Evolutionary conservation across 1,140 invertebrate species (phyloP).

Genomic region (Anoplolepis gracilipes): DNA sequence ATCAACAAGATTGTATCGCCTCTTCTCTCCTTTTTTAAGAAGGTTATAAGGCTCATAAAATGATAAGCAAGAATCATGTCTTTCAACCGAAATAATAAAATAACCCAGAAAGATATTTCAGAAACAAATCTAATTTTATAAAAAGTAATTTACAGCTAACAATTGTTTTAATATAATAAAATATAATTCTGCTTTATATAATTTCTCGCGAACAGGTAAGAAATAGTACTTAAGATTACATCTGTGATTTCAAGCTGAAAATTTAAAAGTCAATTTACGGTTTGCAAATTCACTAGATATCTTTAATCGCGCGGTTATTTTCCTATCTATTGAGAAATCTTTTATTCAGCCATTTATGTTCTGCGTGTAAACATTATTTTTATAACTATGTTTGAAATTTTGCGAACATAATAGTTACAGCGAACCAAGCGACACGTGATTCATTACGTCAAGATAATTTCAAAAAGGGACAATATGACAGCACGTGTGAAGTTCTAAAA

Average conservation of each 20-base stretch:
- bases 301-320: neutral
- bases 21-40: constrained; percentile 9
- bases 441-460: neutral
- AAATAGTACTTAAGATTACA: neutral
- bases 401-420: neutral
- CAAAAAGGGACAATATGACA: constrained; percentile 13
- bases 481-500: neutral
- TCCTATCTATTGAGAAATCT: neutral
- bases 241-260: neutral
- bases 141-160: neutral
- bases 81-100: constrained; percentile 14
- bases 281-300: neutral
- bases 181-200: neutral
- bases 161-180: neutral
- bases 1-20: constrained; percentile 61
- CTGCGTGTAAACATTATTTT: neutral
- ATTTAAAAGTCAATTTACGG: neutral
- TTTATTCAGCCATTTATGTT: constrained; percentile 7
- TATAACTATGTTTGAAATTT: neutral
- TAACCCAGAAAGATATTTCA: constrained; percentile 1
- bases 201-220: neutral
- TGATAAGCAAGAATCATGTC: constrained; percentile 6
- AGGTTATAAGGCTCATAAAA: neutral
- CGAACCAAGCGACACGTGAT: neutral
- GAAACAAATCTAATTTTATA: neutral